These are phyloP conservation scores for Poeciliopsis infans DNA, from an alignment of 2,797 vertebrate genomes.

Conservation along the genomic window DNA sequence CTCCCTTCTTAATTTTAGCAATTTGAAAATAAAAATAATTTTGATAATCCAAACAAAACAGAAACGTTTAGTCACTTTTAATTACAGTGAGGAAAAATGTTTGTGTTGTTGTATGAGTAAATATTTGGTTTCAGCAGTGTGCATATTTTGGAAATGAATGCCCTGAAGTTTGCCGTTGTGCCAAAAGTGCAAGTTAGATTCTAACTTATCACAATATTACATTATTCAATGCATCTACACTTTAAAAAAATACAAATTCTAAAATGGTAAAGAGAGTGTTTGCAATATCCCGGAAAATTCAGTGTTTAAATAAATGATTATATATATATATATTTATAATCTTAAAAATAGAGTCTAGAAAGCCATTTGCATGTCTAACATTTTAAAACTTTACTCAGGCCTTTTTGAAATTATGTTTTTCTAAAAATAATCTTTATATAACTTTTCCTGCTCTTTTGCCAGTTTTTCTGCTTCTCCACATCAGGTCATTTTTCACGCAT, in stretches of 20 bases:
- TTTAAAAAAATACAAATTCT: not conserved
- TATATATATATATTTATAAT: not conserved
- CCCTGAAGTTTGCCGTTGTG: no score
- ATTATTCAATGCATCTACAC: not conserved
- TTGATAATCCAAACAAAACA: not conserved
- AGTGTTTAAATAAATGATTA: not conserved
- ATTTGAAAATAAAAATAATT: not conserved
- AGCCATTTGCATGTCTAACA: not conserved
- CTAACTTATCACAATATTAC: no score
- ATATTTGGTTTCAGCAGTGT: not conserved
- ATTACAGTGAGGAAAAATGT: not conserved
- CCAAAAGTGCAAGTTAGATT: not conserved
- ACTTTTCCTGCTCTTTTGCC: not conserved
- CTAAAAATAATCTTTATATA: not conserved
- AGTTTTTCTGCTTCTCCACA: not conserved
- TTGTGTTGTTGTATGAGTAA: not conserved
- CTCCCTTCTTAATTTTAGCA: not conserved
- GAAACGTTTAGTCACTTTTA: not conserved
- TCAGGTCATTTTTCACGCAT: conserved; percentile 69
- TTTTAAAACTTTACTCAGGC: not conserved
- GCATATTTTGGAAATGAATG: not conserved
- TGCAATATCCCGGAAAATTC: not conserved
- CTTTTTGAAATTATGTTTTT: not conserved
- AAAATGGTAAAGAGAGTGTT: not conserved
- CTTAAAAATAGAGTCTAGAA: not conserved